These are phyloP conservation scores for Ips typographus DNA, from an alignment of 1,140 invertebrate genomes.

Conservation along the genomic window DNA sequence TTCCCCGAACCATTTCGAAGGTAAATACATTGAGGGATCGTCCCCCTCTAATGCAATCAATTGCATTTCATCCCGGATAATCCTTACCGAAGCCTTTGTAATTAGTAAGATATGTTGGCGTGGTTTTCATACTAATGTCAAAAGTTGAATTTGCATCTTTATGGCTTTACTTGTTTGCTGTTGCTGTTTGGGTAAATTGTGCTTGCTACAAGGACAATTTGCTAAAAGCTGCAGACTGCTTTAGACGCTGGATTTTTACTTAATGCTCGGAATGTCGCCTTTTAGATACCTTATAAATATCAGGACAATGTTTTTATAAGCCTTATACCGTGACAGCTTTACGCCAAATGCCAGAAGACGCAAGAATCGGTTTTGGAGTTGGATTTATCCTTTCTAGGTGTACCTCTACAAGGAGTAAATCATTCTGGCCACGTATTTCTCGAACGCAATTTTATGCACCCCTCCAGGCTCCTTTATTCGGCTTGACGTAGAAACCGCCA, in stretches of 20 bases:
- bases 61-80: conserved; percentile 17
- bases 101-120: conserved; percentile 3
- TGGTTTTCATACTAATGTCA: background rate
- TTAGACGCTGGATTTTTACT: no score
- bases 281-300: background rate
- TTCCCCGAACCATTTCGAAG: conserved; percentile 6
- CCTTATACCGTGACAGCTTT: conserved; percentile 14
- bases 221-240: no score
- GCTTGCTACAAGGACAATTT: no score
- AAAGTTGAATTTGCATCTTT: no score
- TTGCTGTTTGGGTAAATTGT: no score
- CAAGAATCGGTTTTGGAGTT: conserved; percentile 10
- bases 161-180: no score
- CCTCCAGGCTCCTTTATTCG: conserved; percentile 27
- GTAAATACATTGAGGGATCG: background rate
- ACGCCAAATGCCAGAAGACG: background rate
- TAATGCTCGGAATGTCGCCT: no score
- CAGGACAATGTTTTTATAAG: conserved; percentile 9
- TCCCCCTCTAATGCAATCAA: conserved; percentile 14
- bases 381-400: conserved; percentile 22
- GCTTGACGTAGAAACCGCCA: conserved; percentile 12
- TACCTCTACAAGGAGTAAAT: conserved; percentile 25
- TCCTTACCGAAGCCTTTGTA: conserved; percentile 12
- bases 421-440: conserved; percentile 32
- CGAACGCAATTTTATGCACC: conserved; percentile 35